A percentile compares a stretch with the other conserved stretches of the same genome.
These are phyloP conservation scores for Pseudomyrmex sp. DNA, from an alignment of 1,140 invertebrate genomes.

Conservation along the genomic window DNA sequence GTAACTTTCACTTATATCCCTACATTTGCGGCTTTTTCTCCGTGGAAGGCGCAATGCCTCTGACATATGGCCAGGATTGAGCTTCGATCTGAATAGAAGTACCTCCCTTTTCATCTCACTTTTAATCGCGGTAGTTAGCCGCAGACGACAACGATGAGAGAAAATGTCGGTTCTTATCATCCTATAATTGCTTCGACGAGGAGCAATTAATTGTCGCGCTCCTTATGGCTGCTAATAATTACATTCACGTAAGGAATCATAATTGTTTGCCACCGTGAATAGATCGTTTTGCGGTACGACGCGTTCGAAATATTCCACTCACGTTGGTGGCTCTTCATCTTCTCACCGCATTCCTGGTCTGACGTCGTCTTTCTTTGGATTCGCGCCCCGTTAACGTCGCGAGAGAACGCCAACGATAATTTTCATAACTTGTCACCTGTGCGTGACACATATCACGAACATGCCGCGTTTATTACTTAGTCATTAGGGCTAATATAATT, in stretches of 20 bases:
- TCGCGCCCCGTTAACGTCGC: not conserved
- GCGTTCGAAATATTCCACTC: slow-evolving; percentile 56
- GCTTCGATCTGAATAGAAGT: slow-evolving; percentile 12
- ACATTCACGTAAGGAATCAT: slow-evolving; percentile 64
- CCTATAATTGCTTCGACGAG: slow-evolving; percentile 27
- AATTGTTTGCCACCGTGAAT: slow-evolving; percentile 56
- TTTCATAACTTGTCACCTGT: not conserved
- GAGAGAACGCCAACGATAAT: slow-evolving; percentile 49
- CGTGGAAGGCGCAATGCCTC: not conserved
- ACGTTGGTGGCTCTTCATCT: slow-evolving; percentile 31
- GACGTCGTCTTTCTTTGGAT: slow-evolving; percentile 13
- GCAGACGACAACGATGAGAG: not conserved
- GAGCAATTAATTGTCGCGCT: slow-evolving; percentile 64
- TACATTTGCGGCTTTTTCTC: not conserved
- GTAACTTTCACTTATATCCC: not conserved
- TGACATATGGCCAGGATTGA: not conserved
- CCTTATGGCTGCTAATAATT: slow-evolving; percentile 48
- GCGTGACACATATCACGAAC: slow-evolving; percentile 35
- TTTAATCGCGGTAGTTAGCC: slow-evolving; percentile 44
- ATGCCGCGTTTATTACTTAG: slow-evolving; percentile 23
- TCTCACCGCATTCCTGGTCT: not conserved
- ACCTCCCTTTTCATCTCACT: slow-evolving; percentile 14
- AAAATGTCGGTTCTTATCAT: slow-evolving; percentile 14
- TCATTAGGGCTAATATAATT: slow-evolving; percentile 47
- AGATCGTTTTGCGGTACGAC: slow-evolving; percentile 27